Evolutionary conservation across 2,113 vertebrate genomes (phyloP), one percentile per base, ranked within the genome.

Genomic region (Colius striatus): DNA sequence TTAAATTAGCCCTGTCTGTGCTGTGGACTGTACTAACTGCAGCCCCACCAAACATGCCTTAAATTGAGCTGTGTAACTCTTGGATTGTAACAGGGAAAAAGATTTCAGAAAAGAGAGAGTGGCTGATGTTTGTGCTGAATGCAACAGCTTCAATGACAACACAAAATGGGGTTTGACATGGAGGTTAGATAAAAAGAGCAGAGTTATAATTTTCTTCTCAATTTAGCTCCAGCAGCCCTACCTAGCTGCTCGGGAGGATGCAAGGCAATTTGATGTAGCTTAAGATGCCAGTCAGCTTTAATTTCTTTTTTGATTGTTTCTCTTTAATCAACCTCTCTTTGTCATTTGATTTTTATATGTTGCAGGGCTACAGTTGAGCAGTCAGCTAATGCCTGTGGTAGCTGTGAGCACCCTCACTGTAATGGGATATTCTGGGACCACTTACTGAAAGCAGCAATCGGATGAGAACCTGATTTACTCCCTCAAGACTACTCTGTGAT

Each of bases 381-480:
- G 84, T 57, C 62, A 72, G 81, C 57, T 92, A 70, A 79, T 58
- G 81, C 54, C 73, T 68, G 54, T 73, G 70, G 29, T 89, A n/a
- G 87, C 66, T 75, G 36, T 15, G 47, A 50, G 58, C 84, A 76
- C 36, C 54, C 51, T 66, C 26, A 48, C 68, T 66, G 93, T 95
- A 95, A 96, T 20, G 18, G 75, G 91, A 94, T 95, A 95, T 89
- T 87, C 89, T 92, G 87, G 84, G 87, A 84, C 93, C 67, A 32
- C 54, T 92, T 45, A 21, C 84, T 95, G 57, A 61, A 68, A 91
- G 87, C 77, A 87, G 62, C 78, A 9, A 36, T 90, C 9, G 8
- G 92, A 91, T 95, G 89, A 88, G 92, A 92, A 89, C 81, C 71
- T 73, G 58, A 84, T 97, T 89, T 95, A 87, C 87, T 95, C 87